Conservation (phyloP, 2,113 vertebrate genomes). For the Egretta garzetta region DNA sequence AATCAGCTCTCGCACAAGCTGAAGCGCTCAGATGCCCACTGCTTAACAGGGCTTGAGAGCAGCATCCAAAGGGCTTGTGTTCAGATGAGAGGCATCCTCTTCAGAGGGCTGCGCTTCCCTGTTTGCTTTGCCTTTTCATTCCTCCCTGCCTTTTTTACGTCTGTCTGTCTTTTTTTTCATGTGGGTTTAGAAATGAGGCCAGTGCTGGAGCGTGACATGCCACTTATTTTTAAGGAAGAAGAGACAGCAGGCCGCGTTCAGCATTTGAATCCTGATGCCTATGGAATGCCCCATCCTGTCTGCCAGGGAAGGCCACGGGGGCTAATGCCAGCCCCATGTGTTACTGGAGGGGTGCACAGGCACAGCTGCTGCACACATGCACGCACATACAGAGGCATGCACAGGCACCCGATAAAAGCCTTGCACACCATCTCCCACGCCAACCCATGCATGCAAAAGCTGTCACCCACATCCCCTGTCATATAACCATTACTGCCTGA, state of each 20-base stretch:
- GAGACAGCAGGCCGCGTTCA: rapidly evolving
- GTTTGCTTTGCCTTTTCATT: background rate
- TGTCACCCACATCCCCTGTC: background rate
- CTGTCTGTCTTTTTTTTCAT: background rate
- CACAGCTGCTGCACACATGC: background rate
- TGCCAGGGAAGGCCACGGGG: background rate
- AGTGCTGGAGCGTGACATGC: background rate
- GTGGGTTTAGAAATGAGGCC: background rate
- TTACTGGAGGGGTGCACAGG: background rate
- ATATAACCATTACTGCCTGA: background rate
- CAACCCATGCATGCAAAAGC: background rate
- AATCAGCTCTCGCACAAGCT: background rate
- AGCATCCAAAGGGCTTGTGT: background rate
- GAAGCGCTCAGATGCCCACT: rapidly evolving
- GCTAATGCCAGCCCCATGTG: rapidly evolving
- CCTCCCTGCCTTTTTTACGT: background rate
- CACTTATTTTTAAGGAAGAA: background rate
- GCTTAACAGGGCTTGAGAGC: background rate
- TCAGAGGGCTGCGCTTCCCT: background rate
- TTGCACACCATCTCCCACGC: background rate
- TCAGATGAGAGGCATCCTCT: constrained; percentile 1
- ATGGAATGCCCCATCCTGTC: background rate
- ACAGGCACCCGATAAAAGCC: background rate
- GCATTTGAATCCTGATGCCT: background rate
- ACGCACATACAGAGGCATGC: rapidly evolving